Evolutionary conservation across 2,888 invertebrate genomes (phyloP), one percentile per base, ranked within the genome.

Genomic region (Aleiodes leptofemur): DNA sequence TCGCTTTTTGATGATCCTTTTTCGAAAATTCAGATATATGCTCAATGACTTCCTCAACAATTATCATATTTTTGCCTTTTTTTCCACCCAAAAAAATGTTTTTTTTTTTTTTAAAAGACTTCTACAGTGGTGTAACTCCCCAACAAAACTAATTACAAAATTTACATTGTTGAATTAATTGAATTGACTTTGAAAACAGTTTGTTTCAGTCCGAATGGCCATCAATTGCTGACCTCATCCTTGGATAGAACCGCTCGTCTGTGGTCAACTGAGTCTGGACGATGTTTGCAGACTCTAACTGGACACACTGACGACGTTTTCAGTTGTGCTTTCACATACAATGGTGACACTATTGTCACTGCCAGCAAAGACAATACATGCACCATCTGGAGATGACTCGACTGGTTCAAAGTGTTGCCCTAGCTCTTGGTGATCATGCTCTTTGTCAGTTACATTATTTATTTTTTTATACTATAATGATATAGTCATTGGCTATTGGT

Each of bases 351-450:
- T 5, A 93, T 96, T 82, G 90, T 96, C 80, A 96, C 96, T 16
- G 96, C 95, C 0, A 95, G 95, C 82, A 96, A 96, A 89, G 96
- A 96, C 88, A 95, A 95, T 90, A 94, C 94, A 11, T 95, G 95
- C 87, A 91, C 94, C 71, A 93, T 96, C 81, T 96, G 96, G 96
- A 93, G 93, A 87, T 94, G 94, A 94, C 92, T 93, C 85, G 93
- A 94, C 83, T 94, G 94, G 94, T 94, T 92, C 90, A 90, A 90
- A 77, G 85, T 84, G n/a, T 77, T 81, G 13, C 74, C 80, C 57
- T 87, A 86, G 84, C 85, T 86, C 13, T 34, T 83, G 9, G 72
- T 86, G 50, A 64, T 86, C 48, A 71, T 48, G 38, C 76, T 87
- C n/a, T 86, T 87, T 69, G 16, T 83, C 14, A 61, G 61, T 73